Conservation (phyloP, 2,888 invertebrate genomes). For the Philopedon plagiatum region DNA sequence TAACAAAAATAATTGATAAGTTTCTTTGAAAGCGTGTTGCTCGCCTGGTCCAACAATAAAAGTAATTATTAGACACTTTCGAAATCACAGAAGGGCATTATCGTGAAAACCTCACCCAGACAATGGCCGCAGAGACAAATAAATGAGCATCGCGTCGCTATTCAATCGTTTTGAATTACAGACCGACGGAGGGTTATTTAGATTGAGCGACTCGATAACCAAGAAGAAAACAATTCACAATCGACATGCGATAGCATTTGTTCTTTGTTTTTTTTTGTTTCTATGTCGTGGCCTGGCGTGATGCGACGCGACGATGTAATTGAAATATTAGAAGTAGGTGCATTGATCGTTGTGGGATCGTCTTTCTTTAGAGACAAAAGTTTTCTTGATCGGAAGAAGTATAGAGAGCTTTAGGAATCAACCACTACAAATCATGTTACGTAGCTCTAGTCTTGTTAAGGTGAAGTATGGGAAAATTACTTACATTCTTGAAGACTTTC, state of each 20-base stretch:
- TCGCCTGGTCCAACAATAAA: slow-evolving; percentile 14
- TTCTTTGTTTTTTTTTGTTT: slow-evolving; percentile 6
- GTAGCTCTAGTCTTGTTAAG: too few species aligned
- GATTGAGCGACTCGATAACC: slow-evolving; percentile 49
- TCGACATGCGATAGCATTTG: slow-evolving; percentile 41
- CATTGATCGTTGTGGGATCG: too few species aligned
- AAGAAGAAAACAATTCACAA: slow-evolving; percentile 34
- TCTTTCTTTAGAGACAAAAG: too few species aligned
- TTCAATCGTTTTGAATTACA: slow-evolving; percentile 51
- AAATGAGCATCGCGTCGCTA: slow-evolving; percentile 47
- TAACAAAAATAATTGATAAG: not conserved
- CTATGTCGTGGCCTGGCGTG: not conserved
- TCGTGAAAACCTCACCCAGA: slow-evolving; percentile 41
- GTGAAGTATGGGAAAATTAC: too few species aligned
- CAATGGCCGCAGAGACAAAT: slow-evolving; percentile 45
- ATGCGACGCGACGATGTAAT: not conserved
- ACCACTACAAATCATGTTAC: too few species aligned
- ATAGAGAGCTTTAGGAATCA: too few species aligned
- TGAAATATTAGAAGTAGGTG: not conserved
- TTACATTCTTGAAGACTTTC: too few species aligned
- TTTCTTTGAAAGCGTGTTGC: not conserved
- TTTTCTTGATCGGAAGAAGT: too few species aligned
- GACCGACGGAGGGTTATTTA: slow-evolving; percentile 46
- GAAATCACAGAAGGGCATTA: slow-evolving; percentile 40
- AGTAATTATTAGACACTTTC: slow-evolving; percentile 41